A percentile compares a stretch with the other conserved stretches of the same genome.
phyloP scores from a whole-genome alignment of 1,140 invertebrate genomes.

The Papilio polytes region DNA sequence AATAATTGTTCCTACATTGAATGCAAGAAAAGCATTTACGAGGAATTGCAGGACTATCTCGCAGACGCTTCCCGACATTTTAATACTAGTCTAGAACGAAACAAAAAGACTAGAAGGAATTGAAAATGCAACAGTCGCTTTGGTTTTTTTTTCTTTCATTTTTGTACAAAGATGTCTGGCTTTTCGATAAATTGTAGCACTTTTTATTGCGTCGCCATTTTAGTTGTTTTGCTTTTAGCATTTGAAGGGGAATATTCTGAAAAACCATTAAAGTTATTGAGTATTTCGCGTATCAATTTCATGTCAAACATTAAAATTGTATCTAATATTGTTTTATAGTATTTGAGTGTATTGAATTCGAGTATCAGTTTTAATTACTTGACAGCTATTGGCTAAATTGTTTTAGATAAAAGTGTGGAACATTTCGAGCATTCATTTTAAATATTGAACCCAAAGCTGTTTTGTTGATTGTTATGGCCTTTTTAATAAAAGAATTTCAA shows the following conservation, averaged over 20 bases:
- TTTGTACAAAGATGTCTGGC: slow-evolving; percentile 16
- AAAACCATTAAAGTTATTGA: slow-evolving; percentile 20
- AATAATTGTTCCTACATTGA: not conserved
- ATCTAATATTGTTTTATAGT: not conserved
- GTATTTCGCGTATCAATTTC: slow-evolving; percentile 6
- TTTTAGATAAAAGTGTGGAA: not conserved
- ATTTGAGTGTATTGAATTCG: not conserved
- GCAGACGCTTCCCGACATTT: slow-evolving; percentile 25
- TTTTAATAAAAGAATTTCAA: not conserved
- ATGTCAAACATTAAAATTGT: not conserved
- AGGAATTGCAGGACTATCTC: slow-evolving; percentile 2
- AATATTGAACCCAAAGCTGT: not conserved
- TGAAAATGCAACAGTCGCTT: slow-evolving; percentile 36
- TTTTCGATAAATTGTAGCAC: slow-evolving; percentile 14
- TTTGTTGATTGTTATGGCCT: not conserved
- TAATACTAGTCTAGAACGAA: slow-evolving; percentile 23
- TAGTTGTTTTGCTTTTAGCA: not conserved
- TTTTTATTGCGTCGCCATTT: slow-evolving; percentile 17
- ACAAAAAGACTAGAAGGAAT: slow-evolving; percentile 26
- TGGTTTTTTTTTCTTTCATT: slow-evolving; percentile 22
- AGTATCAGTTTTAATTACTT: not conserved
- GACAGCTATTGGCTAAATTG: not conserved
- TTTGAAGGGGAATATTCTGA: not conserved
- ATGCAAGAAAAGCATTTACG: not conserved
- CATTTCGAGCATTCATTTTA: not conserved